Evolutionary conservation across 35 echinoderm and acorn worm species (phyloP), one percentile per base, ranked within the genome.

Genomic region (Holothuria glaberrima): DNA sequence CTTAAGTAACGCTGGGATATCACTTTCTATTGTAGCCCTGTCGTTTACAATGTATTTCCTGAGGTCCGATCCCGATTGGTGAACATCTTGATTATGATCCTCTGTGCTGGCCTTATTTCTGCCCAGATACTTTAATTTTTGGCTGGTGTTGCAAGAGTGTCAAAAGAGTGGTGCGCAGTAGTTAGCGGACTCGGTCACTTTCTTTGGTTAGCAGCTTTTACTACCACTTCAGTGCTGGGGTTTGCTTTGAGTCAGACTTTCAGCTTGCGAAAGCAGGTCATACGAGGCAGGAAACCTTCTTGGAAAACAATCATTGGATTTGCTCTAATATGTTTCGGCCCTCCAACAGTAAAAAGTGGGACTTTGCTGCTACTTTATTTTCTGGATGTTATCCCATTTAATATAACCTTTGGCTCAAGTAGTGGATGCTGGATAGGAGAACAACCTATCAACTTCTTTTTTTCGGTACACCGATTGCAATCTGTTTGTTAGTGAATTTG

Each of bases 381-480:
- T 38, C 6, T 68, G 35, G 83, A 68, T 26, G 83, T 22, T 86
- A 57, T 18, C 6, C 17, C 4, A 41, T 45, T 65, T 22, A 59
- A 50, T 26, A 82, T 86, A 45, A 21, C 17, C 13, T 86, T 65
- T 56, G 83, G 83, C 27, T 38, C 33, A 19, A n/a, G 33, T 6
- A 38, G 31, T 64, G 83, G 83, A 67, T 86, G 83, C 30, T 86
- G 83, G 83, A 86, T 86, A 41, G 83, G 83, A 67, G 83, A 57
- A 66, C 63, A 57, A 38, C 17, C 7, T 61, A 25, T 67, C 12
- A 86, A 86, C 30, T 24, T 86, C 31, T 67, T 38, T 32, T 59
- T 57, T 86, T 86, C 65, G 83, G 83, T n/a, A 63, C 64, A 14
- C 83, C 83, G 0, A 57, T 86, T 44, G 83, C 59, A 20, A 19